Percentiles rank a stretch among this genome's conserved stretches.
phyloP scores from a whole-genome alignment of 2,888 invertebrate genomes.

The Amphipyra tragopoginis region DNA sequence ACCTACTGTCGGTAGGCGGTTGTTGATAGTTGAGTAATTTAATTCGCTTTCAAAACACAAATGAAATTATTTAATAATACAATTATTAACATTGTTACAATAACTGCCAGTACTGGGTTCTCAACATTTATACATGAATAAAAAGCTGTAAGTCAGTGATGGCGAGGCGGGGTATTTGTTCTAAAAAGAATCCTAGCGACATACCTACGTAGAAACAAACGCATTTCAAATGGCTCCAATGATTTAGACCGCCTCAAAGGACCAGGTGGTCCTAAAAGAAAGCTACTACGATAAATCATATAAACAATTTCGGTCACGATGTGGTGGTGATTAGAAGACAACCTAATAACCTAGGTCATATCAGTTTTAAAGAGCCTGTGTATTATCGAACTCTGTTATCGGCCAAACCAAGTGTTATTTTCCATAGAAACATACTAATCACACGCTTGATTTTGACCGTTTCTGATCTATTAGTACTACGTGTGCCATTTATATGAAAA shows the following conservation, averaged over 20 bases:
- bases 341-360: neutral
- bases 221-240: too few species aligned
- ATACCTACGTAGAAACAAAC: too few species aligned
- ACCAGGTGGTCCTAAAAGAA: neutral
- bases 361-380: constrained; percentile 5
- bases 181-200: too few species aligned
- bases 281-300: neutral
- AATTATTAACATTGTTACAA: neutral
- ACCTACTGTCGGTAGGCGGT: constrained; percentile 1
- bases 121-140: neutral
- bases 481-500: too few species aligned
- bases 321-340: neutral
- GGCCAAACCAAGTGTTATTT: constrained; percentile 14
- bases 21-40: constrained; percentile 22
- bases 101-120: neutral
- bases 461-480: neutral
- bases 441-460: constrained; percentile 11
- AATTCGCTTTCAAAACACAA: neutral
- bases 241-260: neutral
- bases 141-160: too few species aligned
- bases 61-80: neutral
- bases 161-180: too few species aligned
- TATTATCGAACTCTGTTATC: constrained; percentile 8
- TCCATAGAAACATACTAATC: constrained; percentile 19
- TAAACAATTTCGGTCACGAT: neutral